A percentile compares a stretch with the other conserved stretches of the same genome.
phyloP scores from a whole-genome alignment of 1,140 invertebrate genomes.

The Acyrthosiphon pisum region DNA sequence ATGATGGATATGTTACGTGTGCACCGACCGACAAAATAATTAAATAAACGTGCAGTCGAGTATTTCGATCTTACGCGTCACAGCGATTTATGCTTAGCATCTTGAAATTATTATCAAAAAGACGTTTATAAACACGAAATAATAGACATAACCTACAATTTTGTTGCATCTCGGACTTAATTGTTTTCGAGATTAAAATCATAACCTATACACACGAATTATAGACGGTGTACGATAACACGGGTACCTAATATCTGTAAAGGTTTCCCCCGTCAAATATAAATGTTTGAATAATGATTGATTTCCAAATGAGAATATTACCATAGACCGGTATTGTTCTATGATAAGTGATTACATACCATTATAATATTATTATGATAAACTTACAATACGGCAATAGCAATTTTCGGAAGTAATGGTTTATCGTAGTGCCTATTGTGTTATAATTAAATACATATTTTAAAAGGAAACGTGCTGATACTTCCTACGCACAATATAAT shows the following conservation, averaged over 20 bases:
- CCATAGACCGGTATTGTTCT: too few species aligned
- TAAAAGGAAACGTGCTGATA: not conserved
- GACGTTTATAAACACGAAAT: not conserved
- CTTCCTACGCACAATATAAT: not conserved
- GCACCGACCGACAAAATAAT: not conserved
- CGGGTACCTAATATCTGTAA: too few species aligned
- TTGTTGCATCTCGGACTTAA: not conserved
- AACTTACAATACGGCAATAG: not conserved
- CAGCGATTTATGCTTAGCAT: not conserved
- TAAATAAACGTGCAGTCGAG: not conserved
- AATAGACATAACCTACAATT: constrained; percentile 21
- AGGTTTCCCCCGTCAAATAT: not conserved
- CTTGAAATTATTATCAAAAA: not conserved
- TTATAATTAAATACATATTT: not conserved
- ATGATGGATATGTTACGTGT: not conserved
- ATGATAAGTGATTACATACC: too few species aligned
- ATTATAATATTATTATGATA: not conserved
- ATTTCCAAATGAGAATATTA: not conserved
- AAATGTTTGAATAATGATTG: not conserved
- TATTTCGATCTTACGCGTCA: not conserved
- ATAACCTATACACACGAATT: not conserved
- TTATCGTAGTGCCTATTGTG: not conserved
- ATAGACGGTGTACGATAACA: not conserved
- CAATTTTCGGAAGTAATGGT: not conserved
- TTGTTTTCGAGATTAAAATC: not conserved